Evolutionary conservation across 92 coral and sea anemone species (phyloP).

Genomic region (Epizoanthus stellaris): DNA sequence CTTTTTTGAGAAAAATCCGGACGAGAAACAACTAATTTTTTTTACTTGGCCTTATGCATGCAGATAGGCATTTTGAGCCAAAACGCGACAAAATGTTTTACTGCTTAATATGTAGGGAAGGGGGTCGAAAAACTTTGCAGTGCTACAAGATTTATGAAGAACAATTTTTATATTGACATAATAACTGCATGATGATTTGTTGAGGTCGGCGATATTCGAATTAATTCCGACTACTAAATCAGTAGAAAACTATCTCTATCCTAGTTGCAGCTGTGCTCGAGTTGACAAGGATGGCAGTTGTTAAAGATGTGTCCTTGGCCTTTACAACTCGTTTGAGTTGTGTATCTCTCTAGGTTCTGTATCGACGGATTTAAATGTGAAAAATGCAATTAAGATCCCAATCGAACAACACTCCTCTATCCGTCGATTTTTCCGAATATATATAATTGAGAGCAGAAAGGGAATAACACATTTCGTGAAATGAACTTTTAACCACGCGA

Average conservation of each 20-base stretch:
- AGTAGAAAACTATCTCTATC: too few relatives aligned
- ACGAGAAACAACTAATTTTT: too few relatives aligned
- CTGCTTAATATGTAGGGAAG: background rate
- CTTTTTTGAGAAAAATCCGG: too few relatives aligned
- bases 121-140: too few relatives aligned
- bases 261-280: too few relatives aligned
- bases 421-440: background rate
- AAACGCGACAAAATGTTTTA: slow-evolving; percentile 21
- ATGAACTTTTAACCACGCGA: background rate
- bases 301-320: too few relatives aligned
- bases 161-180: background rate
- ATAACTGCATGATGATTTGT: background rate
- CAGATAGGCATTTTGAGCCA: background rate
- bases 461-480: background rate
- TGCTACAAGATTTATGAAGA: background rate
- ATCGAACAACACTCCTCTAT: slow-evolving; percentile 4
- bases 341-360: background rate
- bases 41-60: too few relatives aligned
- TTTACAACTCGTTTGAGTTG: background rate
- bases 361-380: background rate
- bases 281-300: too few relatives aligned
- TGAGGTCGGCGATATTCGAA: background rate
- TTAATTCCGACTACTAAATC: background rate
- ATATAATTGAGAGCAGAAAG: background rate
- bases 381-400: background rate